Percentiles rank a stretch among this genome's conserved stretches.
These are phyloP conservation scores for Oryctes rhinoceros DNA, from an alignment of 1,140 invertebrate species.

Conservation along the genomic window DNA sequence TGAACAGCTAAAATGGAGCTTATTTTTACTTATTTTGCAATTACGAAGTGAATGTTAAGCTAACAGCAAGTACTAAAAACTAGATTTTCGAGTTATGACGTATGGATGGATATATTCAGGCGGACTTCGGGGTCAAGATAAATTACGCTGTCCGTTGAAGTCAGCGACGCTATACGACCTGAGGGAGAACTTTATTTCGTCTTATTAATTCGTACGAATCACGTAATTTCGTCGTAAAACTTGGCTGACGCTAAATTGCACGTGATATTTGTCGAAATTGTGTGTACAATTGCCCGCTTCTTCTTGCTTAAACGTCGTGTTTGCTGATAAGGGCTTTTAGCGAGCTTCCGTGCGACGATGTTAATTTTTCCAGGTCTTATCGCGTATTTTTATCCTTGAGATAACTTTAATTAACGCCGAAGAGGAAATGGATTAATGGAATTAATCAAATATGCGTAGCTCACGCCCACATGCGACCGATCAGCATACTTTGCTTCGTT, in stretches of 20 bases:
- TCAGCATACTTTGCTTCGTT: neutral
- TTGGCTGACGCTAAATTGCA: slow-evolving; percentile 6
- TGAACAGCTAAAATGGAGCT: no score
- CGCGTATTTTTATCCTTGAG: neutral
- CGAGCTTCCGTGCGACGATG: neutral
- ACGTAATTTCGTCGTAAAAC: slow-evolving; percentile 14
- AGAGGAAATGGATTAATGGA: neutral
- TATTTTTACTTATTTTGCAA: no score
- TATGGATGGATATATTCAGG: neutral
- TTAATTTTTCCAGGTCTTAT: neutral
- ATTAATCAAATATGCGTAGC: neutral
- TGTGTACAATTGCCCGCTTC: slow-evolving; percentile 5
- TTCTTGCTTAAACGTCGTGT: neutral
- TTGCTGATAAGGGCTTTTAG: neutral
- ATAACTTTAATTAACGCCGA: neutral
- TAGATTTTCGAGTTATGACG: neutral
- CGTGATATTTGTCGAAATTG: neutral
- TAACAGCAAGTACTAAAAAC: neutral
- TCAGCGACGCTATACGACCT: neutral
- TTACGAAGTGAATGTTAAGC: no score
- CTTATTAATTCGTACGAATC: slow-evolving; percentile 9
- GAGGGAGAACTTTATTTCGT: neutral
- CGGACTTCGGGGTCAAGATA: neutral
- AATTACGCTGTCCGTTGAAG: neutral
- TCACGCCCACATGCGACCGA: neutral